phyloP scores from a whole-genome alignment of 2,113 vertebrate genomes.

The Lipophrys pholis region DNA sequence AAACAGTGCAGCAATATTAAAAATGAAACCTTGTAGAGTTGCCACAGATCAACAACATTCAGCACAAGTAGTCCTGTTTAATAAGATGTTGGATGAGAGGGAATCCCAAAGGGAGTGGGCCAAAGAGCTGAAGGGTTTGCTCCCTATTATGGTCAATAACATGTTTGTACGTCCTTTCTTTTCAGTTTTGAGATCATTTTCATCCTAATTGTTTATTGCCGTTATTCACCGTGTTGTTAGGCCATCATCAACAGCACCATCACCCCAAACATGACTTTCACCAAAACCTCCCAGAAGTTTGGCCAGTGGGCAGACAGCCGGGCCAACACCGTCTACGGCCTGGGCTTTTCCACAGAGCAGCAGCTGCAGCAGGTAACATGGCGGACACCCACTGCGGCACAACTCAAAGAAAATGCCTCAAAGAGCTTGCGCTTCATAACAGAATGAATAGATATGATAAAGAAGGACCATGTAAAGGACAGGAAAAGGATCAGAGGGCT shows the following conservation, averaged over 20 bases:
- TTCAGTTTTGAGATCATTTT: too few species aligned
- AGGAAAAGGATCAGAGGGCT: background rate
- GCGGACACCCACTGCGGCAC: background rate
- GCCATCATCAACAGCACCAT: slow-evolving; percentile 98
- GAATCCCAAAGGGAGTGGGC: too few species aligned
- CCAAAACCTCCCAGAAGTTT: slow-evolving; percentile 97
- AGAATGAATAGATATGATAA: background rate
- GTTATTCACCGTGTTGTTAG: slow-evolving; percentile 70
- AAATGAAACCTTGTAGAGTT: too few species aligned
- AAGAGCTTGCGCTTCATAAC: background rate
- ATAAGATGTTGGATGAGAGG: too few species aligned
- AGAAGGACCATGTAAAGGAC: background rate
- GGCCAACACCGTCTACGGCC: slow-evolving; percentile 94
- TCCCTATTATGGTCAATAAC: too few species aligned
- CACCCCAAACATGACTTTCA: slow-evolving; percentile 98
- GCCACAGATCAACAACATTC: too few species aligned
- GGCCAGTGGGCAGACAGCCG: slow-evolving; percentile 98
- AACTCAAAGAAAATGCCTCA: background rate
- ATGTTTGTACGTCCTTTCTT: too few species aligned
- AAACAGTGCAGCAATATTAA: too few species aligned
- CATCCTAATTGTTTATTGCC: too few species aligned
- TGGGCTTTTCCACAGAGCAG: slow-evolving; percentile 94
- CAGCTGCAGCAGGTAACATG: slow-evolving; percentile 92
- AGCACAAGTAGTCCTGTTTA: too few species aligned
- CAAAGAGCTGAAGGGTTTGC: too few species aligned